A percentile compares a stretch with the other conserved stretches of the same genome.
These are phyloP conservation scores for Mallotus villosus DNA, from an alignment of 2,797 vertebrate genomes.

Conservation along the genomic window DNA sequence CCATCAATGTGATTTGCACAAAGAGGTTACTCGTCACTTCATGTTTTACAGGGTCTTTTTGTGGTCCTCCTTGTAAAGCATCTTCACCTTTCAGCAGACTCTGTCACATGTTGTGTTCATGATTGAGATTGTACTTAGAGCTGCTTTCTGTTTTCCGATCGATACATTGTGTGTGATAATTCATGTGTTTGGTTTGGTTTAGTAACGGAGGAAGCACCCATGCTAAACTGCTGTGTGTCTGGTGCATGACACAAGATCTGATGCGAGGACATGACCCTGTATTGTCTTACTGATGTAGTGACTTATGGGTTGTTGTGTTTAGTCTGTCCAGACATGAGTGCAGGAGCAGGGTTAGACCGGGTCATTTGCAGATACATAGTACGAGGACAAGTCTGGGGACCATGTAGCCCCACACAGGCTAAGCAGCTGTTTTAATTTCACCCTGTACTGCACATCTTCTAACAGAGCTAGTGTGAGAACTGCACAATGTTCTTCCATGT, in stretches of 20 bases:
- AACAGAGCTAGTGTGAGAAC: neutral
- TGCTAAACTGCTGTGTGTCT: neutral
- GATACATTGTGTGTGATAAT: neutral
- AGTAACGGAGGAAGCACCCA: neutral
- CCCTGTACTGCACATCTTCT: neutral
- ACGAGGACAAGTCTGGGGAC: neutral
- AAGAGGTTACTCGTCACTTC: slow-evolving; percentile 45
- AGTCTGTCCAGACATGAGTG: neutral
- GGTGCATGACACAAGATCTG: slow-evolving; percentile 1
- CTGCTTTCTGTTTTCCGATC: neutral
- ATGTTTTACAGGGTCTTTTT: slow-evolving; percentile 36
- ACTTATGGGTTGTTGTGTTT: neutral
- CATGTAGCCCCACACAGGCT: neutral
- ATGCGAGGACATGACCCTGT: too few relatives aligned
- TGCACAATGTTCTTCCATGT: neutral
- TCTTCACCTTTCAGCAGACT: neutral
- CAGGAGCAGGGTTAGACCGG: neutral
- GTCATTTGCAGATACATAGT: neutral
- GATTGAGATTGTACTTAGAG: neutral
- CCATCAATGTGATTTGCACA: slow-evolving; percentile 45
- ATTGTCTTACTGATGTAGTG: neutral
- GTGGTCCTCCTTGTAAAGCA: slow-evolving; percentile 30
- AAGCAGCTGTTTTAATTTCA: slow-evolving; percentile 1
- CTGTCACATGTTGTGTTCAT: neutral
- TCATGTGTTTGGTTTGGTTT: neutral